Base-by-base conservation (phyloP, 2,888 invertebrate genomes). In the Lamproptera curius region DNA sequence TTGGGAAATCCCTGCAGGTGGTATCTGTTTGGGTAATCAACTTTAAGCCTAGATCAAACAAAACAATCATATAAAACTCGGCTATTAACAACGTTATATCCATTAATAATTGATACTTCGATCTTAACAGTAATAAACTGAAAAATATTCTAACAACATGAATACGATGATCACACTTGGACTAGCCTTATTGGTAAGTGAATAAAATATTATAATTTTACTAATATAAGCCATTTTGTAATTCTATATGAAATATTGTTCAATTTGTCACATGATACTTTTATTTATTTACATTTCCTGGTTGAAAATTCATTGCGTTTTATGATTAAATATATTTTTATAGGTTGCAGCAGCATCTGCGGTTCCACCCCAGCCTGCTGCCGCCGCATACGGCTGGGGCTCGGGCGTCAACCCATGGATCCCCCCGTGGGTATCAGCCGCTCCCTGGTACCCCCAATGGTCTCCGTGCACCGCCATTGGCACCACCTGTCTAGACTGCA, bases 381-480 rank as follows among this genome's bases (percentile, higher is more conserved):
- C 55, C 58, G 16, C 57, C 58, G 34, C 46, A 44, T 9, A 58
- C 52, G 58, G 46, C 4, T 62, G 60, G 47, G 58, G 56, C 1
- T 63, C 62, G 2, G 76, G 65, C 1, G 64, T 46, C 2, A 81
- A 77, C 64, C 76, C 83, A 1, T 82, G 74, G 71, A 66, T 83
- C n/a, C 87, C 87, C 1, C 76, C 81, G 14, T 86, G 87, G 86
- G 46, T 85, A 4, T 57, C 82, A 1, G 16, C 66, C 3, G 75
- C 80, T 1, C 75, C 86, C 1, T 86, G 86, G 85, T 72, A 54
- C 46, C 83, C 85, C 0, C 73, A 80, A 48, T 86, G 84, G 83
- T 51, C 61, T 1, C 71, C 77, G 1, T 86, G 87, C 58, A 67
- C 78, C 6, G 57, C 65, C 1, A 55, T 82, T 20, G 85, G 85